Base-by-base conservation (phyloP, 2,797 vertebrate species). In the Hemitrygon akajei region DNA sequence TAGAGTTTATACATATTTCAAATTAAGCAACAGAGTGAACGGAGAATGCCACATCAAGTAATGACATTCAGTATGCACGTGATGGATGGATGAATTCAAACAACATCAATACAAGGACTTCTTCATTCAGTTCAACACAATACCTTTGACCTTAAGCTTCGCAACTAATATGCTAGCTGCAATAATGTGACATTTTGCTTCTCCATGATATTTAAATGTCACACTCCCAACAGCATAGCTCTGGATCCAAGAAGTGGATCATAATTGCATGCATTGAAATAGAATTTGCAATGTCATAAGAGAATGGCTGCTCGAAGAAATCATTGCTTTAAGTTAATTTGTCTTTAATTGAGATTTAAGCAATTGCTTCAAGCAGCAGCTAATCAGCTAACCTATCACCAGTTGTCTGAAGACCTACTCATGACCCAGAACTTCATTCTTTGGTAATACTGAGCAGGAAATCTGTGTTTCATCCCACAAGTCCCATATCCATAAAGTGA, bases 121-220 rank as follows among this genome's bases (percentile, higher is more conserved):
- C 0, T 69, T n/a, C 25, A 34, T 91, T 73, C 66, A 69, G 37
- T 91, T 37, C 40, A 73, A 73, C 7, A 73, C 20, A 20, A 40
- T 73, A 73, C 89, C 89, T 40, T 91, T 91, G 37, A 91, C 66
- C 66, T 91, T 91, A 40, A 91, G 34, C 37, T 71, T 22, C 16
- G 22, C 20, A 91, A 6, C n/a, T 91, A 63, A 71, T 14, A 71
- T 91, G 9, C 22, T 71, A 16, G 11, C 27, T 91, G 89, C 63
- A 91, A 47, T 18, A 91, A 91, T 22, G 3, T 69, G 89, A 73
- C 37, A 73, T 37, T 73, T 73, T 20, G 60, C 63, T 27, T 25
- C n/a, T 40, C 2, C 69, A 14, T 47, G 63, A 69, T 91, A 9
- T 73, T 92, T 92, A 92, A 92, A 40, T 73, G 37, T 92, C 84